Base-by-base conservation (phyloP, 2,113 vertebrate species). In the Brachyhypopomus occidentalis region DNA sequence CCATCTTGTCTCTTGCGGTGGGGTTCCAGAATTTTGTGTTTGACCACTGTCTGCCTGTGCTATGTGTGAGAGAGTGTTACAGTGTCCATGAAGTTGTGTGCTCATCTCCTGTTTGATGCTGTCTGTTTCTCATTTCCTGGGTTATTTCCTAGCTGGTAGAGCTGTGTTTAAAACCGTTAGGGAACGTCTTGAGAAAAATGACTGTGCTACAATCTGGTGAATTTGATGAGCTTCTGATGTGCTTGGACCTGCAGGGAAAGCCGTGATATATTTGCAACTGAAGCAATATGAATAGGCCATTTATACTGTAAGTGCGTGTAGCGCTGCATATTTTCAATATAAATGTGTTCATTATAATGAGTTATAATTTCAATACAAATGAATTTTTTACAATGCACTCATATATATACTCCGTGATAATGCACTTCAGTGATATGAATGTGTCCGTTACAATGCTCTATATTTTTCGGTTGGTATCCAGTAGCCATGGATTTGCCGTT, bases 51-150 rank as follows among this genome's bases (percentile, higher is more conserved):
- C n/a, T 66, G 11, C 30, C 41, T 41, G 41, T 41, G 41, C 41
- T 41, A 62, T 66, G 34, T 23, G 19, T 56, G 79, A 38, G 17
- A 36, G 74, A n/a, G 74, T 45, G 56, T 45, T 34, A 22, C 45
- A 52, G 72, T 63, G 5, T 5, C 9, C 38, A 34, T 76, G 14
- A 41, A 63, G 11, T 63, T 27, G 9, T 63, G 25, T 63, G 12
- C 6, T 20, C 9, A 2, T 14, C 20, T 27, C 23, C 23, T 8
- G 11, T 63, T 63, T 27, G 9, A 4, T 25, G 23, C 22, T 25
- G 59, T 62, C 23, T 63, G 12, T 63, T 63, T 27, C 4, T 9
- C 25, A 27, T 27, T 27, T 64, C 14, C 62, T 17, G 62, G 11
- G 62, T 52, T 12, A 52, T 11, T 52, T 52, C 12, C 45, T 52